A percentile compares a stretch with the other conserved stretches of the same genome.
Conservation (phyloP, 30 jellyfish, hydroid and myxozoan species). For the Cassiopea xamachana region DNA sequence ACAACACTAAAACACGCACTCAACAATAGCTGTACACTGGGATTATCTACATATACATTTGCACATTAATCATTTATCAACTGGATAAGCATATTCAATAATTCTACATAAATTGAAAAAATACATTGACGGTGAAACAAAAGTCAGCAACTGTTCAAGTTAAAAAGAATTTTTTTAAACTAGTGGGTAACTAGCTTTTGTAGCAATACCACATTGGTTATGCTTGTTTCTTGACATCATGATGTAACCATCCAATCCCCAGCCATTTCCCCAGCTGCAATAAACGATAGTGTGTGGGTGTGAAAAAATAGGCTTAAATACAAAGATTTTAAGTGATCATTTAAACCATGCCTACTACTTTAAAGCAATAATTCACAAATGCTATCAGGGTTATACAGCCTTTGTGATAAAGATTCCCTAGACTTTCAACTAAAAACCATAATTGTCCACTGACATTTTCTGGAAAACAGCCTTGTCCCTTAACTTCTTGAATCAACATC, state of each 20-base stretch:
- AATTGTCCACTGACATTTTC: background rate
- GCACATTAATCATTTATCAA: too few species aligned
- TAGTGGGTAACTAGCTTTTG: slow-evolving; percentile 96
- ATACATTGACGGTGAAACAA: too few species aligned
- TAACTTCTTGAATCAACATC: background rate
- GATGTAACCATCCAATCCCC: slow-evolving; percentile 98
- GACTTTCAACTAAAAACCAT: too few species aligned
- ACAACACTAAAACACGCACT: too few species aligned
- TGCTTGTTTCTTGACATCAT: slow-evolving; percentile 93
- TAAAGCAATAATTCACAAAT: background rate
- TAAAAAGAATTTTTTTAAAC: slow-evolving; percentile 49
- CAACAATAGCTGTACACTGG: too few species aligned
- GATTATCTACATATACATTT: too few species aligned
- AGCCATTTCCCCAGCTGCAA: slow-evolving; percentile 94
- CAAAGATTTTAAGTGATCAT: background rate
- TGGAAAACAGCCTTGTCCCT: background rate
- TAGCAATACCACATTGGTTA: slow-evolving; percentile 98
- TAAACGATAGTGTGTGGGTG: background rate
- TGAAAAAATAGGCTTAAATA: background rate
- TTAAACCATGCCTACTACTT: background rate
- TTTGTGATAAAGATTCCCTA: background rate
- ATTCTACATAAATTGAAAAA: too few species aligned
- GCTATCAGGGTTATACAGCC: background rate
- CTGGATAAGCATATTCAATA: too few species aligned
- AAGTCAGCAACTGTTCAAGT: background rate